A percentile compares a stretch with the other conserved stretches of the same genome.
Evolutionary conservation across 1,140 invertebrate species (phyloP).

Genomic region (Sinella curviseta): DNA sequence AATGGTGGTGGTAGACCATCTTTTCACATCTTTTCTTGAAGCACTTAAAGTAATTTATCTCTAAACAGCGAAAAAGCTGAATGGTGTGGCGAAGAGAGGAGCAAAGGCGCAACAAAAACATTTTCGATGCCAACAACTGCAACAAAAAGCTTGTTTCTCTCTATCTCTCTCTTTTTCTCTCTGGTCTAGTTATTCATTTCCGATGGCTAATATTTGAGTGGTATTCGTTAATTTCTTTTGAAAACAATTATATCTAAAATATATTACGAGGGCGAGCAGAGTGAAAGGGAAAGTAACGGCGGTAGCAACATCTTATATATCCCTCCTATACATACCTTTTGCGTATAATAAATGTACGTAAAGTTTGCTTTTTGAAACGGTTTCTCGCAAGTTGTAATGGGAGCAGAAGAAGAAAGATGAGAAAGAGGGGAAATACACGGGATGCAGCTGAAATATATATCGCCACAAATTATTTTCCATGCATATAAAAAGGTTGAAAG

Average conservation of each 20-base stretch:
- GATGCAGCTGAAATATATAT: constrained; percentile 40
- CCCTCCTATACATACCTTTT: too few relatives aligned
- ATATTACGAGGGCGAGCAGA: constrained; percentile 28
- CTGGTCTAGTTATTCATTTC: constrained; percentile 40
- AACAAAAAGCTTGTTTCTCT: constrained; percentile 17
- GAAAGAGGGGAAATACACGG: constrained; percentile 4
- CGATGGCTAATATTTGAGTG: constrained; percentile 42
- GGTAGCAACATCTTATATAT: background rate
- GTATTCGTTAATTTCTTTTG: constrained; percentile 50
- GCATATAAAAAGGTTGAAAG: constrained; percentile 42
- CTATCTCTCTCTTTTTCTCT: background rate
- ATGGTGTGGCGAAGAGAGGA: background rate
- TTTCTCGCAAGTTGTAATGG: background rate
- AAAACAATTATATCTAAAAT: constrained; percentile 51
- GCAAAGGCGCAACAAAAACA: background rate
- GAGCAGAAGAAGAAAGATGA: background rate
- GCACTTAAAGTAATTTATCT: constrained; percentile 18
- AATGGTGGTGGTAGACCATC: too few relatives aligned
- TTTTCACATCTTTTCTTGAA: background rate
- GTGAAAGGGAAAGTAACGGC: background rate
- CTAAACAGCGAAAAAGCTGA: background rate
- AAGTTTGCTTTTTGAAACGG: background rate
- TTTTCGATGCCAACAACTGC: constrained; percentile 11
- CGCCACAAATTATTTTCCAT: constrained; percentile 48
- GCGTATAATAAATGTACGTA: background rate